Evolutionary conservation across 2,113 vertebrate genomes (phyloP), one percentile per base, ranked within the genome.

Genomic region (Callocephalon fimbriatum): DNA sequence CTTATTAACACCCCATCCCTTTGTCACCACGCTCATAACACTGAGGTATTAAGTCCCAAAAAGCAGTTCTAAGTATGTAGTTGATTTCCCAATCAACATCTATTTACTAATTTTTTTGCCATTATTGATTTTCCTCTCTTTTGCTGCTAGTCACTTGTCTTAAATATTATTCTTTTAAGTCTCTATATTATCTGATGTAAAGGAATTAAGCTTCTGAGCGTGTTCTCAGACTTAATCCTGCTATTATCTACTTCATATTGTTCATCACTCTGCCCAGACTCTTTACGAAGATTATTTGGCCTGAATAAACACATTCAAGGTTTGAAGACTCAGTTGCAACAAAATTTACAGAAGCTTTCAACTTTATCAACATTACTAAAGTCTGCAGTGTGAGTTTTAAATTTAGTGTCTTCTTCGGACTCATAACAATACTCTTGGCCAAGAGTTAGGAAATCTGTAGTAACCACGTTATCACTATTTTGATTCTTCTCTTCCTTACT

Each of bases 171-270:
- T 75, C 62, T 92, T 88, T 73, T 70, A 91, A 82, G 31, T 67
- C 58, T 83, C 70, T 15, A 10, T 37, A 68, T 20, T 25, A 19
- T 79, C 61, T 7, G 3, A 59, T 56, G 45, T 80, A 95, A 93
- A 90, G 26, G 45, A 88, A 70, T 88, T 85, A 88, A n/a, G 35
- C 31, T 86, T 90, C 74, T 61, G 53, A 89, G 58, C 27, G 27
- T 87, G 45, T 70, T 95, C 61, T 75, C 53, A 61, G 66, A 58
- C 44, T 62, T 90, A 95, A 78, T 82, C 85, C 93, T 88, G 25
- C 58, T 90, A 92, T 96, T 90, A 88, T 62, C 44, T 91, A 15
- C 65, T 88, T 95, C 58, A 59, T 73, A 42, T 48, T 85, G 37
- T 76, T 75, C 74, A 87, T 47, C 37, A 21, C 9, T 77, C 37